Conservation (phyloP, 2,113 vertebrate species). For the Hylia prasina region DNA sequence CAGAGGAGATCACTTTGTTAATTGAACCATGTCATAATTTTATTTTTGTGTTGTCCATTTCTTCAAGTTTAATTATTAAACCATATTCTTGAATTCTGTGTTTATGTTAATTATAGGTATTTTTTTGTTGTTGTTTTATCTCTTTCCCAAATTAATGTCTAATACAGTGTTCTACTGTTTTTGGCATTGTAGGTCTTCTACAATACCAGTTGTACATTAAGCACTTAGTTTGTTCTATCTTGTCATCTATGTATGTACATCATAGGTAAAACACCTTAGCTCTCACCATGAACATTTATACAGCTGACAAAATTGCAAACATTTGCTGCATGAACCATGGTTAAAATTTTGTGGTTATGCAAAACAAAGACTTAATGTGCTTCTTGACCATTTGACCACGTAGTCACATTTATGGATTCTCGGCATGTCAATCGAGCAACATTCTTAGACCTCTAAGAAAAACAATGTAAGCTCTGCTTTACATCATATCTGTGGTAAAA, state of each 20-base stretch:
- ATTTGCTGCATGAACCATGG: neutral
- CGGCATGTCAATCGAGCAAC: neutral
- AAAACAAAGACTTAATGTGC: neutral
- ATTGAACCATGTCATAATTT: neutral
- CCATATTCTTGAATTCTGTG: neutral
- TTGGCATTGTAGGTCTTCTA: neutral
- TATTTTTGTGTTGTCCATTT: neutral
- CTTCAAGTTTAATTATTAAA: neutral
- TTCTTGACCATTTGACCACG: neutral
- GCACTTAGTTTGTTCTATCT: neutral
- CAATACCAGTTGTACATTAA: neutral
- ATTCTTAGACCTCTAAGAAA: neutral
- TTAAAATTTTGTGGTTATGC: neutral
- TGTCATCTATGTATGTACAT: neutral
- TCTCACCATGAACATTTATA: neutral
- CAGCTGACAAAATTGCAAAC: neutral
- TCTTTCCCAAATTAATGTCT: neutral
- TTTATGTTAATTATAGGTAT: neutral
- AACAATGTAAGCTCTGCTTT: neutral
- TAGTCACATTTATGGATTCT: neutral
- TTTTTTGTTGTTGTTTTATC: neutral
- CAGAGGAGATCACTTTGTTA: neutral
- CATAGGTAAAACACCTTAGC: neutral
- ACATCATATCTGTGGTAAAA: neutral
- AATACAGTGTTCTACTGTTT: neutral